These are phyloP conservation scores for Amblyopsis hoosieri DNA, from an alignment of 2,797 vertebrate genomes.

Conservation along the genomic window DNA sequence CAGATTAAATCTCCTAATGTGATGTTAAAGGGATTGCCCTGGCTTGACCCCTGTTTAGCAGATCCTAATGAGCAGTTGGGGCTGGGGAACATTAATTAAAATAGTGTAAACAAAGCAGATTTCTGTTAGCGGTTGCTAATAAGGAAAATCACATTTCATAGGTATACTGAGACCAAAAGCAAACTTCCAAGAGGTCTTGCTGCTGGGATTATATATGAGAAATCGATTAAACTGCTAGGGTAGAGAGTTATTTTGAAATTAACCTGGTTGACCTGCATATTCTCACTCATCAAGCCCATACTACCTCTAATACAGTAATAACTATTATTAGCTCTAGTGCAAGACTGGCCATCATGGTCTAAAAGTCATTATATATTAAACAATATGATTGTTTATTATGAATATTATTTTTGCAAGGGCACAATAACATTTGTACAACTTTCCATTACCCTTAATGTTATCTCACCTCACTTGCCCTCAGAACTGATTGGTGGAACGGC, in stretches of 20 bases:
- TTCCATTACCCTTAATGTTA: constrained; percentile 3
- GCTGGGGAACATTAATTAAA: neutral
- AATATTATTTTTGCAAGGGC: neutral
- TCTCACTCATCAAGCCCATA: too few species aligned
- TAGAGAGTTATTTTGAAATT: neutral
- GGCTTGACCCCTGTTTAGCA: too few species aligned
- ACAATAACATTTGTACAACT: neutral
- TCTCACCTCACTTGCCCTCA: constrained; percentile 39
- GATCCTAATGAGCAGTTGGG: too few species aligned
- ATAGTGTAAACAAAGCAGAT: neutral
- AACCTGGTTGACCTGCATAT: neutral
- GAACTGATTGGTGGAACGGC: constrained; percentile 79
- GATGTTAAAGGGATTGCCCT: neutral
- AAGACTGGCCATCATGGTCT: too few species aligned
- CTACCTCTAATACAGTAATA: too few species aligned
- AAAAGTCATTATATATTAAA: too few species aligned
- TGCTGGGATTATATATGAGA: neutral
- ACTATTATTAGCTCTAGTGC: too few species aligned
- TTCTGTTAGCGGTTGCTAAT: neutral
- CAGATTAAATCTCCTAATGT: neutral
- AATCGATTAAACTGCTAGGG: neutral
- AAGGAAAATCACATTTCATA: neutral
- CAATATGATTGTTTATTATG: neutral
- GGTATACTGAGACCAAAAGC: neutral
- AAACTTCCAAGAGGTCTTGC: neutral